Evolutionary conservation across 1,140 invertebrate species (phyloP).

Genomic region (Camponotus pennsylvanicus): DNA sequence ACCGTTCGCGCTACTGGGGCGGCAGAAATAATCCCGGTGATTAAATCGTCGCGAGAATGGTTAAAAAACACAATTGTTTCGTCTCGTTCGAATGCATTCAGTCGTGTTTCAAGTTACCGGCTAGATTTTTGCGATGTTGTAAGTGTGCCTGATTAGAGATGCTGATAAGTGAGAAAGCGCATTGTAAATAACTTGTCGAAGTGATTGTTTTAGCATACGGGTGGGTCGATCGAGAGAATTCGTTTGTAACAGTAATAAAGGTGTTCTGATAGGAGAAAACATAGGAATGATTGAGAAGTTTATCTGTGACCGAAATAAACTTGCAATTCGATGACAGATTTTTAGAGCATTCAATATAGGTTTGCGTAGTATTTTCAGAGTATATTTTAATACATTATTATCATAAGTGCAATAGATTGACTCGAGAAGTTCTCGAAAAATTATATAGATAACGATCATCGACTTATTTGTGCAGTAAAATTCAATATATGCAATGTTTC

Average conservation of each 20-base stretch:
- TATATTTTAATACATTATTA: neutral
- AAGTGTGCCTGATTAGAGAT: slow-evolving; percentile 56
- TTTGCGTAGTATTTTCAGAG: neutral
- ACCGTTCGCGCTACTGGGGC: neutral
- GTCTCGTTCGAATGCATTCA: slow-evolving; percentile 5
- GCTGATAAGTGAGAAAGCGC: slow-evolving; percentile 54
- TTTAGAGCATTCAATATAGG: neutral
- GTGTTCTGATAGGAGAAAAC: neutral
- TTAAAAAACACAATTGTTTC: neutral
- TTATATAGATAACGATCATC: neutral
- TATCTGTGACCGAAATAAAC: neutral
- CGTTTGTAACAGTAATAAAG: neutral
- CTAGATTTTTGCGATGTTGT: slow-evolving; percentile 24
- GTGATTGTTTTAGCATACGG: slow-evolving; percentile 29
- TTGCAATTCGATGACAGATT: neutral
- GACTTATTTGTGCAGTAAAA: neutral
- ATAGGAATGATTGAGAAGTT: neutral
- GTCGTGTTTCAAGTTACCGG: slow-evolving; percentile 8
- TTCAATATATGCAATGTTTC: neutral
- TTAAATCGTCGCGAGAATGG: neutral
- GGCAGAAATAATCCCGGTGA: slow-evolving; percentile 9
- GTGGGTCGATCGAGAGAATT: neutral
- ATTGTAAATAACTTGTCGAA: slow-evolving; percentile 55
- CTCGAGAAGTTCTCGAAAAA: neutral
- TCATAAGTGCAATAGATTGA: too few species aligned